These are phyloP conservation scores for Synodontis membranacea DNA, from an alignment of 2,113 vertebrate genomes.

Conservation along the genomic window DNA sequence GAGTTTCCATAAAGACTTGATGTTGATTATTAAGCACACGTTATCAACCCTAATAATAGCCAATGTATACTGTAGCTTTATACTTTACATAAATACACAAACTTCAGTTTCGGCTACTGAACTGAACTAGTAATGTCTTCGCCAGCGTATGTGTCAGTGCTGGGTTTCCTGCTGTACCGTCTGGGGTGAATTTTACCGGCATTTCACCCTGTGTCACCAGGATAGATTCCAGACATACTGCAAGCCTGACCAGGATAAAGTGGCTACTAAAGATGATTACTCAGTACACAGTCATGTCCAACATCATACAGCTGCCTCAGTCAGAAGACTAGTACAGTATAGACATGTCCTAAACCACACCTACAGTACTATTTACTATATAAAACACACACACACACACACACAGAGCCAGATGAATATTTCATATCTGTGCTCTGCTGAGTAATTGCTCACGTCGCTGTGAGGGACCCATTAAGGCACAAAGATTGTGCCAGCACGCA, in stretches of 20 bases:
- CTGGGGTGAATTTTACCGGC: background rate
- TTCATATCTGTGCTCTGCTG: conserved; percentile 16
- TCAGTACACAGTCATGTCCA: no score
- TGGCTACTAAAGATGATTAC: background rate
- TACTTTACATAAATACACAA: background rate
- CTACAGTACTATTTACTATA: background rate
- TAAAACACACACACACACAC: conserved; percentile 3
- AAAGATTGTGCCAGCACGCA: background rate
- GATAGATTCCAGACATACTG: background rate
- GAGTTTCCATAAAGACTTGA: background rate
- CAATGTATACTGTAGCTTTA: background rate
- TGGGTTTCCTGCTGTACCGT: background rate
- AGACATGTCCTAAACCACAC: background rate
- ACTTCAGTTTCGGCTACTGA: background rate
- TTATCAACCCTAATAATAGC: background rate
- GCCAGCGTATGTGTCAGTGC: background rate
- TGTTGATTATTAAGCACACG: no score
- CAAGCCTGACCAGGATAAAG: background rate
- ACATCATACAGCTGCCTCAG: background rate
- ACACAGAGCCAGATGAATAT: conserved; percentile 2
- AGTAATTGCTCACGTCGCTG: background rate
- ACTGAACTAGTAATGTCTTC: no score
- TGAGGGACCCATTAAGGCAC: conserved; percentile 12
- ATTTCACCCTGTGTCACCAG: background rate
- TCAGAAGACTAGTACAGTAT: background rate